Base-by-base conservation (phyloP, 2,797 vertebrate genomes). In the Notolabrus celidotus region DNA sequence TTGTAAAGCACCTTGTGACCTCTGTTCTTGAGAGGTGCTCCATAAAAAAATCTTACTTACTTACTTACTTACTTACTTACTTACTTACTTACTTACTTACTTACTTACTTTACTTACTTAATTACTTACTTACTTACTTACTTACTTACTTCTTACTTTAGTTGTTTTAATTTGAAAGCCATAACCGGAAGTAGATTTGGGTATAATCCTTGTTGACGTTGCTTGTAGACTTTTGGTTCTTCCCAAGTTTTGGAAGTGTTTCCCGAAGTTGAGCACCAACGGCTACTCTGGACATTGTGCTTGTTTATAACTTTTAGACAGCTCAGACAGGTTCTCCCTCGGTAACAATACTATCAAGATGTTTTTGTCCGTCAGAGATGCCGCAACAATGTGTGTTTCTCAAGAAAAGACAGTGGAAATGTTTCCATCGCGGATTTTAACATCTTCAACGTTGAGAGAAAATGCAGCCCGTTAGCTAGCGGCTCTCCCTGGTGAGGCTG, bases 241-340 rank as follows among this genome's bases (percentile, higher is more conserved):
- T 59, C 60, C 67, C 0, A 86, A 90, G 49, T 83, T 90, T 85
- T 76, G 67, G 70, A 72, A 75, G 80, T 55, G 49, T 74, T 83
- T 76, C 45, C 22, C 31, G 1, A 73, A 65, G 10, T 53, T 42
- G 6, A 58, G 5, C 16, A 19, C 19, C 54, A 31, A n/a, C n/a
- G 0, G 5, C 0, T 4, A 22, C 20, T 20, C 27, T 33, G 22
- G 17, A 47, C 3, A 4, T 39, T 46, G 8, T 22, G 14, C 46
- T n/a, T 16, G 12, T 45, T 2, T n/a, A 66, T 20, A 1, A 14
- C 1, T 12, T 33, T 39, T 0, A 52, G 67, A 67, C 5, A 0
- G 1, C 51, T 2, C 31, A 5, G 5, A 0, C 10, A 2, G 16
- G 23, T 60, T 54, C 1, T 41, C 12, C 4, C 38, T 12, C 20